Conservation (phyloP, 2,888 invertebrate genomes). For the Pterobdella sp. region DNA sequence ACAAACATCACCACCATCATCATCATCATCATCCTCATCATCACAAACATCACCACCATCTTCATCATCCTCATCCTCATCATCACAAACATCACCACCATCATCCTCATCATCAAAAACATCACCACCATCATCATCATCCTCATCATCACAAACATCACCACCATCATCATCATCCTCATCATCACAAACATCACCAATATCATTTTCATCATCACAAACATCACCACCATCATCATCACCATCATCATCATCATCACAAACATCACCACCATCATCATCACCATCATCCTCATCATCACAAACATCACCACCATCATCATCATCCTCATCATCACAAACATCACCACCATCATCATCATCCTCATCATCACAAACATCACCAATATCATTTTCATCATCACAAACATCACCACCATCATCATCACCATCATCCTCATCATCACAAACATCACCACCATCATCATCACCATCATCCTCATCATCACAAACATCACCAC, state of each 20-base stretch:
- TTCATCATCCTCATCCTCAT: slow-evolving; percentile 1
- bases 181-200: neutral
- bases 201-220: neutral
- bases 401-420: no score
- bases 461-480: no score
- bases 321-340: no score
- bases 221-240: no score
- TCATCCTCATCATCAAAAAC: neutral
- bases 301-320: no score
- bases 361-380: neutral
- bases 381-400: no score
- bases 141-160: neutral
- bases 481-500: slow-evolving; percentile 9
- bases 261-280: no score
- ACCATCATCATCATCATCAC: no score
- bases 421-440: no score
- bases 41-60: neutral
- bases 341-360: neutral
- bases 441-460: no score
- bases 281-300: no score
- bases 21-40: neutral
- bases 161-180: neutral
- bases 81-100: neutral
- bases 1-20: neutral
- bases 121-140: no score